phyloP scores from a whole-genome alignment of 2,888 invertebrate species.

The Ormyrus labotus region DNA sequence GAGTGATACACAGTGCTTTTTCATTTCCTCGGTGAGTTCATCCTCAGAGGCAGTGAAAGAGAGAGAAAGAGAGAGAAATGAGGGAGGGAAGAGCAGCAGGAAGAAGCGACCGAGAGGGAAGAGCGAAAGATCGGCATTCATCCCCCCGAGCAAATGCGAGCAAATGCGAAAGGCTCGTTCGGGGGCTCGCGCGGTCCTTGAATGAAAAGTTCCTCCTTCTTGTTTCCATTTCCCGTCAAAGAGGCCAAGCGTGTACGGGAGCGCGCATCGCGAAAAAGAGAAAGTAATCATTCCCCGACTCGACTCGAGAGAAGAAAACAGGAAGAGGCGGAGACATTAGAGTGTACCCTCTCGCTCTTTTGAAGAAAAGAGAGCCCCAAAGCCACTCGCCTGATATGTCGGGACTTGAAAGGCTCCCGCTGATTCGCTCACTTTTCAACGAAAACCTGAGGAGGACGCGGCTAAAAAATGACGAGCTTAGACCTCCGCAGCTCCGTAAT shows the following conservation, averaged over 20 bases:
- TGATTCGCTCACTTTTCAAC: background rate
- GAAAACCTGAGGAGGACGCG: conserved; percentile 1
- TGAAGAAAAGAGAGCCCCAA: conserved; percentile 34
- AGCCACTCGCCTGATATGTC: conserved; percentile 33
- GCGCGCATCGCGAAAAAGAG: conserved; percentile 27
- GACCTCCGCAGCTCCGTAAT: too few relatives aligned
- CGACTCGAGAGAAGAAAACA: conserved; percentile 50
- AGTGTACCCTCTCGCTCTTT: conserved; percentile 53
- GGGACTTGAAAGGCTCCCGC: conserved; percentile 40
- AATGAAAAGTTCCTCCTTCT: conserved; percentile 55
- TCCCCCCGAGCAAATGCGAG: conserved; percentile 13
- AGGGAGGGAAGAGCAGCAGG: background rate
- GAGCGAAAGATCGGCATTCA: conserved; percentile 37
- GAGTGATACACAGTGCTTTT: conserved; percentile 33
- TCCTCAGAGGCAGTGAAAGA: background rate
- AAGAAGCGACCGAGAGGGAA: background rate
- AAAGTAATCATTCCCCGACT: conserved; percentile 60
- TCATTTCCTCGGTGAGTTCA: conserved; percentile 46
- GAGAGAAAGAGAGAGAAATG: conserved; percentile 2
- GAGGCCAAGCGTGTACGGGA: conserved; percentile 50
- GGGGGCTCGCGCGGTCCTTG: conserved; percentile 37
- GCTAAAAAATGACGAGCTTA: background rate
- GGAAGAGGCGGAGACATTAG: conserved; percentile 57
- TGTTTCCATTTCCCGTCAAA: conserved; percentile 59
- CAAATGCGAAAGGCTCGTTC: conserved; percentile 44